Evolutionary conservation across 2,113 vertebrate genomes (phyloP), one percentile per base, ranked within the genome.

Genomic region (Coryphaenoides rupestris): DNA sequence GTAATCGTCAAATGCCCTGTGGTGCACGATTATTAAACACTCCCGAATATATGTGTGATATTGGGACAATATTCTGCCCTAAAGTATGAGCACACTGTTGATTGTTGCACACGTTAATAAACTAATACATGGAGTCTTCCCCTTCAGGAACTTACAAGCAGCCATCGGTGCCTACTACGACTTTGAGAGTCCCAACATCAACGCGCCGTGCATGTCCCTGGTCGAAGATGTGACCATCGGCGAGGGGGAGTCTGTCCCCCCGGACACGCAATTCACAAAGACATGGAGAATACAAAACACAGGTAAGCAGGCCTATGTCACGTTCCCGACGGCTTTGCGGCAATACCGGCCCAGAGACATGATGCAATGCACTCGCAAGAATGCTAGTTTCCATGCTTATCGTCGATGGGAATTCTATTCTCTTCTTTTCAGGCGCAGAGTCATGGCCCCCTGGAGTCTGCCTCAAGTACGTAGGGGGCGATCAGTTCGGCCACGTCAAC

Each of bases 281-380:
- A 99, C 97, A 0, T 99, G 97, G 97, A 92, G 97, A 89, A 94
- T 99, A 93, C 96, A 99, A 77, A 99, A 99, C 87, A 98, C 96
- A 65, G 97, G 97, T 96, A 55, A n/a, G n/a, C n/a, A n/a, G 55
- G 72, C 74, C 19, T 12, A 9, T 13, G 15, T 40, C 33, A 7
- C 9, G 33, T 40, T 40, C 47, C 47, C 16, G n/a, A 50, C 9
- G 47, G 33, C 15, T 50, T 3, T 50, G n/a, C 15, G 4, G 47
- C 13, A 50, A 16, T n/a, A n/a, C 47, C 5, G 47, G 15, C 47
- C 47, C 14, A 50, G 9, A n/a, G n/a, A n/a, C 47, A n/a, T 50
- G 15, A n/a, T 40, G n/a, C 47, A 6, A 9, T 17, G 5, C 17
- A 50, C n/a, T 50, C 17, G 47, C 16, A 50, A 12, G 47, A 50